A percentile compares a stretch with the other conserved stretches of the same genome.
These are phyloP conservation scores for Zoanthus sociatus DNA, from an alignment of 92 coral and sea anemone genomes.

Conservation along the genomic window DNA sequence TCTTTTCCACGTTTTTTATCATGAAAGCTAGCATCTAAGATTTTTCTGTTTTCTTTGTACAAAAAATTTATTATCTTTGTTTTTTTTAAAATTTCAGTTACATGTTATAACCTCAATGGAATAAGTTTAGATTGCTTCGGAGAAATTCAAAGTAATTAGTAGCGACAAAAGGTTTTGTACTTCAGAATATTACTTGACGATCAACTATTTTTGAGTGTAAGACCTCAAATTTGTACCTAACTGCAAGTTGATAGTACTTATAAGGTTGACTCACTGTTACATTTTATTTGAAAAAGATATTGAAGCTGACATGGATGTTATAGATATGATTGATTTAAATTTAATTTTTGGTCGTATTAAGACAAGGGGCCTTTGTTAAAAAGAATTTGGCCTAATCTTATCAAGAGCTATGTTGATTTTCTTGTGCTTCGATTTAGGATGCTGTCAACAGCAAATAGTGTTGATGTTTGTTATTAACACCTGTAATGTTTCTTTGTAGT, in stretches of 20 bases:
- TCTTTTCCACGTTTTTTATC: not conserved
- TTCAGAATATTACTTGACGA: no score
- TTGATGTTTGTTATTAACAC: constrained; percentile 2
- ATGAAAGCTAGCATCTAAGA: not conserved
- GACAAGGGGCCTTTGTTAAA: constrained; percentile 13
- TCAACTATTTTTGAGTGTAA: no score
- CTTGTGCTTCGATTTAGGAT: constrained; percentile 9
- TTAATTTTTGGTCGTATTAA: constrained; percentile 16
- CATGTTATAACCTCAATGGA: not conserved
- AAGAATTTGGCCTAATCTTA: constrained; percentile 18
- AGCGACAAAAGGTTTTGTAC: no score
- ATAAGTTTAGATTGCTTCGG: not conserved
- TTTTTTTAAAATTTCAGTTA: not conserved
- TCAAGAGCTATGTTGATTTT: constrained; percentile 33
- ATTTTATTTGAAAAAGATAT: not conserved
- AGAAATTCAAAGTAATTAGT: not conserved
- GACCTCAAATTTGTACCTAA: not conserved
- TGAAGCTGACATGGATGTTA: not conserved
- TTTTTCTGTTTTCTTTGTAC: not conserved
- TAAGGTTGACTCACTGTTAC: not conserved
- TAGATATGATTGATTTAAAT: not conserved
- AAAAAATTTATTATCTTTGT: no score
- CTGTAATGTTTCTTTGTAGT: not conserved
- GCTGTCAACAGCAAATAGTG: constrained; percentile 13
- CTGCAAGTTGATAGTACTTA: not conserved